Evolutionary conservation across 2,888 invertebrate species (phyloP), one percentile per base, ranked within the genome.

Genomic region (Sesia apiformis): DNA sequence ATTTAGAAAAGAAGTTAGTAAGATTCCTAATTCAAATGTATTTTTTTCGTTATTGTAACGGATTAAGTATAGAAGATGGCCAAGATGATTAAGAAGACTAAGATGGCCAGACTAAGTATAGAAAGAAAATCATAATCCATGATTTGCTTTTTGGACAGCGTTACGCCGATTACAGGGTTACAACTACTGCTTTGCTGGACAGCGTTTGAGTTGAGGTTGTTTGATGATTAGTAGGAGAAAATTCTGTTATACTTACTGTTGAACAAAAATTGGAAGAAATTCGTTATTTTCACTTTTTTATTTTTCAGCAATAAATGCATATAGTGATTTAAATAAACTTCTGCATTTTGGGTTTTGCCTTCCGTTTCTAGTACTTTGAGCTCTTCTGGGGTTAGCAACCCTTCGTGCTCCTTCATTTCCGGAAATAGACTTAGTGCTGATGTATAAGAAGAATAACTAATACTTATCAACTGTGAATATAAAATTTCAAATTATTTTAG

Each of bases 361-460:
- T 71, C 67, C 4, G 59, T 59, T 64, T 81, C 76, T 55, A 87
- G 79, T 0, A 52, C 59, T 39, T 65, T 63, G 0, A 86, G 64
- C 65, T 88, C 88, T 39, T 80, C 78, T 0, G 69, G 61, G 6
- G 67, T 80, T 53, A 89, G 58, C 0, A 89, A 63, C 3, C 77
- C 79, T 57, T 84, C 83, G 39, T 90, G 87, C 55, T 90, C 87
- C 60, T 77, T 78, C 84, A 90, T 88, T 51, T 83, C 82, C 3
- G 90, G 90, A 59, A 88, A 90, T 3, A 90, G 67, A 60, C 90
- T 90, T 5, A 90, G 65, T 4, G 90, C 86, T 8, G 85, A 86
- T 4, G 82, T 84, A 57, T 84, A 88, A 0, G 88, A 81, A n/a
- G 73, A 73, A 60, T 88, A 79, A 53, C 76, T 78, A 42, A 89